Evolutionary conservation across 2,113 vertebrate genomes (phyloP).

Genomic region (Balaeniceps rex): DNA sequence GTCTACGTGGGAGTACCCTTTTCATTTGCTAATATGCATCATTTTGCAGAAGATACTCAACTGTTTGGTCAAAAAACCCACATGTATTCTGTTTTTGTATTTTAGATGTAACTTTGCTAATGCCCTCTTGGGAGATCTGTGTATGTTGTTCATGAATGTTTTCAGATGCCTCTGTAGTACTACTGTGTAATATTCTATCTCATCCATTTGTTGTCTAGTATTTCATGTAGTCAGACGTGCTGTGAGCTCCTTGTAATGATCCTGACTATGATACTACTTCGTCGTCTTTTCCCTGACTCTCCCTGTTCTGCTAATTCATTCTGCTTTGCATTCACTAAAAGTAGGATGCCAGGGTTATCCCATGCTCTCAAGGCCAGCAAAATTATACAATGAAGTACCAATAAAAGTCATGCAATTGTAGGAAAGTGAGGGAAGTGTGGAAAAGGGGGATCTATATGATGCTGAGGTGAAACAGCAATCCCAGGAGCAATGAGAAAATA

Average conservation of each 20-base stretch:
- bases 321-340: not conserved
- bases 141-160: not conserved
- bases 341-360: not conserved
- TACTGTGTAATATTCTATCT: not conserved
- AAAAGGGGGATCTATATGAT: not conserved
- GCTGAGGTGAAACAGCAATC: not conserved
- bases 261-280: not conserved
- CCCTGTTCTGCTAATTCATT: not conserved
- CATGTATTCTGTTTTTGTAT: not conserved
- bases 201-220: not conserved
- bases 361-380: not conserved
- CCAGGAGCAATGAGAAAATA: not conserved
- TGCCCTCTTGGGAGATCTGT: not conserved
- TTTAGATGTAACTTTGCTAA: not conserved
- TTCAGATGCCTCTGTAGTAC: not conserved
- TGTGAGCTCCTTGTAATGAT: not conserved
- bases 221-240: not conserved
- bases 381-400: not conserved
- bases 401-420: not conserved
- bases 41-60: not conserved
- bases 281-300: not conserved
- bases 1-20: not conserved
- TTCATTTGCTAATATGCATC: not conserved
- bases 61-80: not conserved
- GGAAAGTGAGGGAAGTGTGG: not conserved